Evolutionary conservation across 2,888 invertebrate species (phyloP).

Genomic region (Luperina testacea): DNA sequence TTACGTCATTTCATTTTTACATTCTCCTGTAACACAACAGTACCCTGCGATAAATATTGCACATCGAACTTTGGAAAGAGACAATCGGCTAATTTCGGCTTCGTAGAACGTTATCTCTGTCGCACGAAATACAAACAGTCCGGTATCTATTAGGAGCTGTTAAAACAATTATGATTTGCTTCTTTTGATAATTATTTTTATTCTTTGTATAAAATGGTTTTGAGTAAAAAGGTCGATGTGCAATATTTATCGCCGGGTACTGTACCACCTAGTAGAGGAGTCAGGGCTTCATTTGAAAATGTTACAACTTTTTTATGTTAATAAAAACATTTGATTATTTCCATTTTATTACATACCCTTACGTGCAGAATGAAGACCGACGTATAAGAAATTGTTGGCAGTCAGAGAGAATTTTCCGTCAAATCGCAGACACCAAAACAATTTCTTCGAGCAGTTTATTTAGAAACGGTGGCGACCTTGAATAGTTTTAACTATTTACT

Average conservation of each 20-base stretch:
- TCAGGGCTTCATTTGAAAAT: neutral
- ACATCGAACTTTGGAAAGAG: no score
- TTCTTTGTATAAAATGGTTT: no score
- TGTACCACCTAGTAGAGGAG: neutral
- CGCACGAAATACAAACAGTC: no score
- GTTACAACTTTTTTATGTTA: neutral
- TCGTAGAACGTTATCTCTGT: no score
- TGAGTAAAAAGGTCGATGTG: no score
- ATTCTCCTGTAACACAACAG: neutral
- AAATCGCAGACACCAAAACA: constrained; percentile 6
- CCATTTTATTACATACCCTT: neutral
- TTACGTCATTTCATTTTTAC: neutral
- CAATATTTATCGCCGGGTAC: no score
- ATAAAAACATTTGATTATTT: neutral
- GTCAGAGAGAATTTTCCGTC: constrained; percentile 12
- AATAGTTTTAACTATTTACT: constrained; percentile 15
- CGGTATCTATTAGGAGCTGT: no score
- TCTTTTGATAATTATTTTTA: no score
- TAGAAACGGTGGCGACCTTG: constrained; percentile 34
- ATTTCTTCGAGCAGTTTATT: constrained; percentile 22
- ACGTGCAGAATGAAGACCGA: neutral
- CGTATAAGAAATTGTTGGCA: constrained; percentile 54
- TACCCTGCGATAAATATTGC: no score
- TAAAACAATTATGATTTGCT: no score
- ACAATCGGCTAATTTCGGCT: no score